Evolutionary conservation across 2,888 invertebrate species (phyloP).

Genomic region (Spilarctia lutea): DNA sequence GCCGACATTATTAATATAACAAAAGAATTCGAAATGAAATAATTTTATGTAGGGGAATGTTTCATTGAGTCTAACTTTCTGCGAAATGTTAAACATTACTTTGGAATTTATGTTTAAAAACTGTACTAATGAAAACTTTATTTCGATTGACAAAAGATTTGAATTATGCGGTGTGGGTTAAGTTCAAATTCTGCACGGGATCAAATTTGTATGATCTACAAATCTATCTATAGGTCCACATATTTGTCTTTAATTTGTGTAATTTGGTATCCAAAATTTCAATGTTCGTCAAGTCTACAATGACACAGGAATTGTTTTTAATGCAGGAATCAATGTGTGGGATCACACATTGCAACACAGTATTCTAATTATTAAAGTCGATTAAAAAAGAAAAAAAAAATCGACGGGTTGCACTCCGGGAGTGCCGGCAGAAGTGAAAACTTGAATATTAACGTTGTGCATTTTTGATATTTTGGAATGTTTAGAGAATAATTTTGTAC

Average conservation of each 20-base stretch:
- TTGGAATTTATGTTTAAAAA: background rate
- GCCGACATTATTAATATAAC: constrained; percentile 41
- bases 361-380: too few relatives aligned
- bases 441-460: too few relatives aligned
- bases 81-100: background rate
- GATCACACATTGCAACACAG: too few relatives aligned
- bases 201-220: background rate
- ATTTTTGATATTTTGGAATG: too few relatives aligned
- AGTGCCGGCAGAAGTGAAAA: too few relatives aligned
- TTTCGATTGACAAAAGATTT: background rate
- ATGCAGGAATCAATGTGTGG: too few relatives aligned
- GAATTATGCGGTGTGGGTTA: background rate
- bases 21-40: constrained; percentile 42
- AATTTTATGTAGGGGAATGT: constrained; percentile 32
- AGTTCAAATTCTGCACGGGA: too few relatives aligned
- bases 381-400: too few relatives aligned
- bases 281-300: too few relatives aligned
- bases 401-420: too few relatives aligned
- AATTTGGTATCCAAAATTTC: background rate
- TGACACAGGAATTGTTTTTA: too few relatives aligned
- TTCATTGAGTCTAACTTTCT: constrained; percentile 17
- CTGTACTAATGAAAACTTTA: background rate
- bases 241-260: background rate
- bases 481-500: too few relatives aligned
- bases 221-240: background rate